A percentile compares a stretch with the other conserved stretches of the same genome.
phyloP scores from a whole-genome alignment of 2,113 vertebrate genomes.

The Spheniscus mendiculus region DNA sequence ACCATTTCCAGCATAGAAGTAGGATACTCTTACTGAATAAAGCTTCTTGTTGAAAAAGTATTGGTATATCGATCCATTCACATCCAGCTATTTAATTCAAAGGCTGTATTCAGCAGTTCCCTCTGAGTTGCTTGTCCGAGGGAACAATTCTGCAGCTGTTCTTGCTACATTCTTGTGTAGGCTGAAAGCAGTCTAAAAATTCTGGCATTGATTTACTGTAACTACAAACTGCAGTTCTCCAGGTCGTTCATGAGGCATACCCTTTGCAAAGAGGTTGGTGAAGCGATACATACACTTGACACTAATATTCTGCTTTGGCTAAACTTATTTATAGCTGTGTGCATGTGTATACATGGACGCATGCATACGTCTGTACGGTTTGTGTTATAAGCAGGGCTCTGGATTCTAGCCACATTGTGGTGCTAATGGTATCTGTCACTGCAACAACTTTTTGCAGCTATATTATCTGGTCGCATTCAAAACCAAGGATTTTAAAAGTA shows the following conservation, averaged over 20 bases:
- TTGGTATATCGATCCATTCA: neutral
- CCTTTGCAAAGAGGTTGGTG: neutral
- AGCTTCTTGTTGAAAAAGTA: neutral
- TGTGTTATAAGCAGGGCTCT: neutral
- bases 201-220: conserved; percentile 12
- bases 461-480: neutral
- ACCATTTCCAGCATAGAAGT: neutral
- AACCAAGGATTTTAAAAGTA: neutral
- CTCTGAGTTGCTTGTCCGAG: neutral
- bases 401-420: neutral
- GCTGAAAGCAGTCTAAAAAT: conserved; percentile 22
- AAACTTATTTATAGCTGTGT: conserved; percentile 12
- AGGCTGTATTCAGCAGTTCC: neutral
- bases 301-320: neutral
- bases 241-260: neutral
- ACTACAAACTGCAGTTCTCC: neutral
- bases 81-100: neutral
- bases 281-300: neutral
- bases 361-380: neutral
- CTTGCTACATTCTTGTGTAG: conserved; percentile 36
- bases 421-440: conserved; percentile 33
- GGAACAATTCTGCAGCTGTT: conserved; percentile 61
- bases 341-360: rapidly evolving
- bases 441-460: neutral
- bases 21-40: neutral